Base-by-base conservation (phyloP, 2,888 invertebrate genomes). In the Proisotoma minuta region DNA sequence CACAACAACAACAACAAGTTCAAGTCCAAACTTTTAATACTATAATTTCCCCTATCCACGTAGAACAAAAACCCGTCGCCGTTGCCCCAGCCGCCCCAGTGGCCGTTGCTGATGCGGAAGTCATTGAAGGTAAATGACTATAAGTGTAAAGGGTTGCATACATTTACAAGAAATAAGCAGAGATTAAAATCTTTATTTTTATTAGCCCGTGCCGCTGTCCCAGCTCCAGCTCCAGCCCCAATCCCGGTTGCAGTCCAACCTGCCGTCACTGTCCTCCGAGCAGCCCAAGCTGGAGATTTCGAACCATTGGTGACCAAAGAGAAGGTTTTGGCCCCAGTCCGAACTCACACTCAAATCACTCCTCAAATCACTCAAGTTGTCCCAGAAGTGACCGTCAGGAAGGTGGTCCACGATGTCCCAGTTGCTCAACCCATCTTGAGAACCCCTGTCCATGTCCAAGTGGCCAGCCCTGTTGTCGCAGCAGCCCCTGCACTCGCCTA, bases 351-450 rank as follows among this genome's bases (percentile, higher is more conserved):
- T 54, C 75, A 76, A 65, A 74, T 77, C 68, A 76, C 75, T 51
- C 76, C 77, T 57, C 75, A 77, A 72, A 69, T 77, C 24, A 76
- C 77, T 60, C 75, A 75, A 64, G 74, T 76, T 62, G 73, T 76
- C 63, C 76, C 77, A 34, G 76, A 77, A 65, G 73, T 77, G 65
- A 72, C 70, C 51, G 75, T 76, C 58, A 73, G 75, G 63, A 74
- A 72, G 61, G 72, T 75, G 51, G 48, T 71, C 48, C 71, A 71
- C 18, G 73, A 74, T 39, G 74, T 74, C 48, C 67, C 70, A 54
- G 73, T 75, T 26, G 63, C 66, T 24, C 53, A 59, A 27, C 73
- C 72, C 39, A 63, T 71, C 28, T 53, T 67, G 39, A 62, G 60
- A 34, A 60, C 67, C 58, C 69, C 65, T 63, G 66, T 63, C 34